Conservation (phyloP, 2,888 invertebrate genomes). For the Scaptomyza parva region DNA sequence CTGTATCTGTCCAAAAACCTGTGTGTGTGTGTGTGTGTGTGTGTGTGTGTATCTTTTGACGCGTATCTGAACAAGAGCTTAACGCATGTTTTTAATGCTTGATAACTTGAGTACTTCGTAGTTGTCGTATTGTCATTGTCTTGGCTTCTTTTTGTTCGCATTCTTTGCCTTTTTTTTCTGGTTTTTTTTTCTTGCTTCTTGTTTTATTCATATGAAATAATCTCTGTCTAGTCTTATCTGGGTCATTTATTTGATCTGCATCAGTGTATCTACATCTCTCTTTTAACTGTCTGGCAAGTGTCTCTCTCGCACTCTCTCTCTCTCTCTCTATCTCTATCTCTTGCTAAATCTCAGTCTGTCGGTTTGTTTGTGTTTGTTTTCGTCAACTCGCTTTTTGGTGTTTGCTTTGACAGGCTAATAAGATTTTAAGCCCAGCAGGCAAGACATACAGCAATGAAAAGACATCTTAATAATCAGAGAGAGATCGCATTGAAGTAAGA, state of each 20-base stretch:
- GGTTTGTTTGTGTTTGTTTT: constrained; percentile 18
- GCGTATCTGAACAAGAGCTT: constrained; percentile 41
- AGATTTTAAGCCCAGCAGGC: constrained; percentile 3
- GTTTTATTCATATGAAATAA: constrained; percentile 50
- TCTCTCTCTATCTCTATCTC: no score
- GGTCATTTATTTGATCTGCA: constrained; percentile 63
- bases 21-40: background rate
- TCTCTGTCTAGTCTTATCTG: constrained; percentile 64
- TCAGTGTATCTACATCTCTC: background rate
- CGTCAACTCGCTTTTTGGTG: background rate
- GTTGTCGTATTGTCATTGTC: constrained; percentile 30
- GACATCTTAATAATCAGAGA: no score
- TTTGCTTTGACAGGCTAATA: constrained; percentile 23
- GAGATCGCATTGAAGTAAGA: no score
- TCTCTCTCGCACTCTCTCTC: no score
- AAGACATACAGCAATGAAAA: background rate
- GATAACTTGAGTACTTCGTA: constrained; percentile 20
- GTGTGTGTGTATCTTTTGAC: constrained; percentile 3
- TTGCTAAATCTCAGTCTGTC: no score
- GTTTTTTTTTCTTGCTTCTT: no score
- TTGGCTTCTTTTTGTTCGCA: constrained; percentile 39
- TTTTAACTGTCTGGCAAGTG: constrained; percentile 7
- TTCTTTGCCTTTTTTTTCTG: constrained; percentile 10
- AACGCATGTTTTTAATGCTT: constrained; percentile 48
- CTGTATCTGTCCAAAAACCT: background rate